A percentile compares a stretch with the other conserved stretches of the same genome.
Conservation (phyloP, 2,797 vertebrate genomes). For the Sebastes vulpes region DNA sequence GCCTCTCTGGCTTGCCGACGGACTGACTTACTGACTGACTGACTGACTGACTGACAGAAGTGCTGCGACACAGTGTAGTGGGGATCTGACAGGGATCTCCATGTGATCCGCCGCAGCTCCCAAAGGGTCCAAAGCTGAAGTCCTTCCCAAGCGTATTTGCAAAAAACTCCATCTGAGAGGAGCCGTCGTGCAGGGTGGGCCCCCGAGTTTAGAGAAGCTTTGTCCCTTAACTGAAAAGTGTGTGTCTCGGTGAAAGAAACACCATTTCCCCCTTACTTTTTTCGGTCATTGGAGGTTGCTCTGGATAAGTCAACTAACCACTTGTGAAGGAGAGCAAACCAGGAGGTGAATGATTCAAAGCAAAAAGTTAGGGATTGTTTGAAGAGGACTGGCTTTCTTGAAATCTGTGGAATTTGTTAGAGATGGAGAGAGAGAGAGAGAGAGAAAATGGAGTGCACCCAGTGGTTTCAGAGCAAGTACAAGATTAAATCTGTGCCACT, state of each 20-base stretch:
- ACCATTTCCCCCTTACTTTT: not conserved
- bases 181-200: conserved; percentile 39
- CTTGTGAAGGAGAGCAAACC: not conserved
- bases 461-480: conserved; percentile 22
- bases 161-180: conserved; percentile 32
- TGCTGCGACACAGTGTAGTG: conserved; percentile 28
- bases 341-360: conserved; percentile 37
- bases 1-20: conserved; percentile 23
- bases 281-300: conserved; percentile 10
- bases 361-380: conserved; percentile 35
- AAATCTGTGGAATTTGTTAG: not conserved
- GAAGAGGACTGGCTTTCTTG: conserved; percentile 14
- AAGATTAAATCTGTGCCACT: conserved; percentile 38
- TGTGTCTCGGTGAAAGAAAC: conserved; percentile 26
- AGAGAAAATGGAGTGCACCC: not conserved
- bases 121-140: conserved; percentile 40
- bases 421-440: not conserved
- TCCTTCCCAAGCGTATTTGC: conserved; percentile 28
- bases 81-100: conserved; percentile 68
- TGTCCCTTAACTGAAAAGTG: not conserved
- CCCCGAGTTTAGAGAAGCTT: conserved; percentile 7
- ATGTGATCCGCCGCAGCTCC: conserved; percentile 58
- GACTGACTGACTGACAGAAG: conserved; percentile 48
- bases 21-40: conserved; percentile 31
- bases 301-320: conserved; percentile 10